Base-by-base conservation (phyloP, 2,113 vertebrate species). In the Cyphomyrus discorhynchus region DNA sequence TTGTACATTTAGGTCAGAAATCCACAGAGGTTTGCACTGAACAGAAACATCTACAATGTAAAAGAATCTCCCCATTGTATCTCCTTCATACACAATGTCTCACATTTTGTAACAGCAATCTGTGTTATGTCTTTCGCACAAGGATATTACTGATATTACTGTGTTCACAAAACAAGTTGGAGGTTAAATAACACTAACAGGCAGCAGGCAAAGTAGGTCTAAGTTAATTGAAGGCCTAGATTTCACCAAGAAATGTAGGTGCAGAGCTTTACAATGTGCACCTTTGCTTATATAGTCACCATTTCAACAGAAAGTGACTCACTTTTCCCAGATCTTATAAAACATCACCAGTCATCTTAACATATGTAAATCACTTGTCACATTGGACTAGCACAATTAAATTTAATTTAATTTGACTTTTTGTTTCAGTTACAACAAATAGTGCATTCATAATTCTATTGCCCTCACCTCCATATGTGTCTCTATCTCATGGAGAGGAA, bases 71-170 rank as follows among this genome's bases (percentile, higher is more conserved):
- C 66, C 5, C 2, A 35, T 74, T 74, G 11, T 74, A 15, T 31
- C 2, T 15, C 31, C 2, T 39, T 77, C 13, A 39, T 77, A 19
- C 70, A 77, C 70, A 77, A 19, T 77, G 70, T 77, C 70, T 77
- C 15, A 35, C 31, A 35, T 39, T 77, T 77, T 35, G 27, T 10
- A 77, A 39, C 2, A 77, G 70, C 70, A 77, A 39, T 77, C 13
- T 77, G 70, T 77, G 70, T 77, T 77, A 42, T 80, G 35, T 80
- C 74, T 80, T 80, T 80, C 35, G 39, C 74, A 80, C 74, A 80
- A 80, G 74, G 74, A 80, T 80, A 31, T 70, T 70, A 70, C 62
- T 27, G 39, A 86, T 86, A n/a, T 27, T 47, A 86, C 31, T 50
- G 27, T 86, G 24, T 35, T 31, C 47, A 86, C 13, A 86, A 49